Evolutionary conservation across 2,797 vertebrate genomes (phyloP), one percentile per base, ranked within the genome.

Genomic region (Hydrolagus colliei): DNA sequence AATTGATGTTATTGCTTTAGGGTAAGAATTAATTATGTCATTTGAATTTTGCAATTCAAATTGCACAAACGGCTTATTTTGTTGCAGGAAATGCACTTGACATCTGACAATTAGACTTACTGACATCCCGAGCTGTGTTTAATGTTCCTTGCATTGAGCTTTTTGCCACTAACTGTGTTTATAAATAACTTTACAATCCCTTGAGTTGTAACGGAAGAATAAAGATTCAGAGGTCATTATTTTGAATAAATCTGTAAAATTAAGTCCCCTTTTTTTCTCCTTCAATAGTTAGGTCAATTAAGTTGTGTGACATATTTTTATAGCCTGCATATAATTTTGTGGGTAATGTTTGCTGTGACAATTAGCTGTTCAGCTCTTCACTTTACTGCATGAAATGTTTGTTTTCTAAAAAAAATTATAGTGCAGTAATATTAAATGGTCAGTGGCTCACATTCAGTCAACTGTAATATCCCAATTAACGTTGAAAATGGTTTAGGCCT

Each of bases 401-500:
- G 8, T 32, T 82, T 41, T 20, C 35, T 7, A 1, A 35, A 67
- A 4, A 84, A 82, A 68, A 52, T 71, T 14, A 71, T 52, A 35
- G 14, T 41, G 16, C 12, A 18, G 12, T 20, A 84, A 71, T 18
- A 77, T 9, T 74, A 74, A 11, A 62, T 13, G 52, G n/a, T 80
- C 11, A 80, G 35, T 65, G 41, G 14, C 27, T 32, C 35, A 35
- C 63, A 41, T 67, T 41, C 27, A 18, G n/a, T 9, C 77, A 79
- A 59, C 77, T 65, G 20, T 14, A 78, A 11, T 65, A 6, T 8
- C 77, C 61, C 59, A 79, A 27, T 79, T 79, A 79, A 9, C 13
- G 10, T 27, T 12, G 79, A 84, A 35, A 82, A 82, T 82, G 27
- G 68, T 68, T 82, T 82, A 65, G 63, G 41, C 32, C 65, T 71